These are phyloP conservation scores for Drosophila seguyi DNA, from an alignment of 1,140 invertebrate genomes.

Conservation along the genomic window DNA sequence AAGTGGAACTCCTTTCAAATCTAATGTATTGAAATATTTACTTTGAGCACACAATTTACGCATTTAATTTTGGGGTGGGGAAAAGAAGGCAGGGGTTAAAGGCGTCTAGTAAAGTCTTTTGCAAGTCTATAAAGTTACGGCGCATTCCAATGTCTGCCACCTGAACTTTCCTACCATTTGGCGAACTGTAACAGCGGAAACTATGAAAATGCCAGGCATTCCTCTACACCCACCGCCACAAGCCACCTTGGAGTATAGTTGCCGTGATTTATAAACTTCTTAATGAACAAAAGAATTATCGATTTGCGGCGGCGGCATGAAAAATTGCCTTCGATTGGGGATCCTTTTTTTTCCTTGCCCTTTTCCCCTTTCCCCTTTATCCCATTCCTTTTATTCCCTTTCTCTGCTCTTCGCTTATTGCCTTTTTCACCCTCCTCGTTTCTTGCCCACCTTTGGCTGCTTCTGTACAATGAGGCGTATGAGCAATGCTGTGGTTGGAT, in stretches of 20 bases:
- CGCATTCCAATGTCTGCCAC: slow-evolving; percentile 33
- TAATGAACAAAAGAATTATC: slow-evolving; percentile 82
- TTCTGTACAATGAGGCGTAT: slow-evolving; percentile 64
- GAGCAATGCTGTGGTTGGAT: slow-evolving; percentile 57
- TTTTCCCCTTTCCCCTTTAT: not conserved
- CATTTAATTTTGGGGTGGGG: slow-evolving; percentile 13
- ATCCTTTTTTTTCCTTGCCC: not conserved
- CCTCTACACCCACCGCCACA: slow-evolving; percentile 1
- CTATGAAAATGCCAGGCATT: slow-evolving; percentile 52
- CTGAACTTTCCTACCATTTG: slow-evolving; percentile 39
- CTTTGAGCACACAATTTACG: slow-evolving; percentile 21
- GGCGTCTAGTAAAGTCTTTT: slow-evolving; percentile 21
- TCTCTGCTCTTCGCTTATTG: slow-evolving; percentile 22
- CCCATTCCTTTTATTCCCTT: slow-evolving; percentile 6
- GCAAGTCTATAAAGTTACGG: slow-evolving; percentile 40
- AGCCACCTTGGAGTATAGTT: slow-evolving; percentile 25
- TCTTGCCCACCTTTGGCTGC: slow-evolving; percentile 15
- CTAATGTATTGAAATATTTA: slow-evolving; percentile 45
- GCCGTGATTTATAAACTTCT: slow-evolving; percentile 78
- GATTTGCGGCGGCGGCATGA: slow-evolving; percentile 63
- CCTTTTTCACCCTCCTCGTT: slow-evolving; percentile 21
- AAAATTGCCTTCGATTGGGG: slow-evolving; percentile 51
- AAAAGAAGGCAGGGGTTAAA: no score
- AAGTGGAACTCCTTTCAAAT: slow-evolving; percentile 8
- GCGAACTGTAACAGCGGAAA: slow-evolving; percentile 37